Evolutionary conservation across 2,113 vertebrate genomes (phyloP), one percentile per base, ranked within the genome.

Genomic region (Polypterus bichir): DNA sequence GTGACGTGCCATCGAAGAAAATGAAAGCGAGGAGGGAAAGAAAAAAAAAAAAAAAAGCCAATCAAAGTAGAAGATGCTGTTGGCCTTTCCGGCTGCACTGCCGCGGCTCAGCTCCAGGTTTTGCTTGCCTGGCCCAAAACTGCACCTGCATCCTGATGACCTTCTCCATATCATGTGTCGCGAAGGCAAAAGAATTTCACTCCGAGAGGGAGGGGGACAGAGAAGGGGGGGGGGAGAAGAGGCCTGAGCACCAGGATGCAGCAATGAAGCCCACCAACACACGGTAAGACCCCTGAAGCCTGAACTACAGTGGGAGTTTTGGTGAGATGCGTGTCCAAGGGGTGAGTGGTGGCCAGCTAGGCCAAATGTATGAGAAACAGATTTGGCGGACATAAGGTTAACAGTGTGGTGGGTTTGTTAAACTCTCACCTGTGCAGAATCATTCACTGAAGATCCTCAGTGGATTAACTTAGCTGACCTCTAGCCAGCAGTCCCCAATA

Each of bases 51-150:
- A 49, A 60, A 27, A 48, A 49, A 49, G 44, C 8, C 65, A 55
- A 27, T 27, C 27, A 27, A 27, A 70, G 54, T n/a, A 55, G 66
- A 4, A 66, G 27, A 27, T 75, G 72, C 71, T 69, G 71, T 70
- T 74, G 61, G 62, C 46, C 69, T 58, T 72, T 69, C 70, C 66
- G 66, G 65, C 67, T 63, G 59, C 47, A 57, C 11, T 47, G 4
- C 4, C 9, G 52, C 44, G 10, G 64, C 52, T 60, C 5, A 5
- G 7, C 64, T 47, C 51, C 27, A 27, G 49, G 7, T 44, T 44
- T 48, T 7, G 27, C 45, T 47, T 51, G 57, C 63, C 49, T 51
- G 27, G 11, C 56, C 51, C 59, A 49, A 27, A 11, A 49, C 59
- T 44, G 53, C 59, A 57, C 53, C 64, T 59, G 63, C 55, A 45